Conservation (phyloP, 2,113 vertebrate genomes). For the Murina feae region DNA sequence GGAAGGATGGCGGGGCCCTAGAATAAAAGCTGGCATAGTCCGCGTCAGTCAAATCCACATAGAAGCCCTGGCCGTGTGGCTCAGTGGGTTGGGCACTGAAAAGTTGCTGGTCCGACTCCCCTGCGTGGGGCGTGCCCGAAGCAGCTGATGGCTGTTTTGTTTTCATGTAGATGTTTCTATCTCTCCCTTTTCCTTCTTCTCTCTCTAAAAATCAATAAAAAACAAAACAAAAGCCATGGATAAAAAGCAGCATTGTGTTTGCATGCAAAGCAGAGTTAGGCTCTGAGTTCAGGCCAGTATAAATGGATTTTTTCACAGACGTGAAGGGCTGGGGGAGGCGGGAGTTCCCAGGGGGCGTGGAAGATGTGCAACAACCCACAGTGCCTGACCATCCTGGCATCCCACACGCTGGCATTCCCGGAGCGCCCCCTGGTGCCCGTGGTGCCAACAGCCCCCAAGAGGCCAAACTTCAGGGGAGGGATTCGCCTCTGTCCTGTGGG, state of each 20-base stretch:
- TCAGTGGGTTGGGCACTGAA: background rate
- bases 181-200: background rate
- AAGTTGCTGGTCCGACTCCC: background rate
- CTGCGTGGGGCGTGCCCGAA: too few relatives aligned
- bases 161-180: background rate
- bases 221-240: too few relatives aligned
- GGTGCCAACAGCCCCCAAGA: too few relatives aligned
- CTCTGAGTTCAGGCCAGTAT: background rate
- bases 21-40: background rate
- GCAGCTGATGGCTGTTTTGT: background rate
- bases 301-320: background rate
- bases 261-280: background rate
- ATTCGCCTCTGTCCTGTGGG: background rate
- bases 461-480: background rate
- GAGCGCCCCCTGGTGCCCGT: too few relatives aligned
- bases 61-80: background rate
- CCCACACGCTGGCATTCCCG: background rate
- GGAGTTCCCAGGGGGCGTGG: background rate
- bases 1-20: background rate
- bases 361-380: background rate
- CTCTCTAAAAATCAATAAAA: background rate
- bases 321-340: background rate
- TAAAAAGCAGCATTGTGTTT: background rate
- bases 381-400: background rate
- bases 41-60: background rate